Base-by-base conservation (phyloP, 2,888 invertebrate species). In the Meghimatium bilineatum region DNA sequence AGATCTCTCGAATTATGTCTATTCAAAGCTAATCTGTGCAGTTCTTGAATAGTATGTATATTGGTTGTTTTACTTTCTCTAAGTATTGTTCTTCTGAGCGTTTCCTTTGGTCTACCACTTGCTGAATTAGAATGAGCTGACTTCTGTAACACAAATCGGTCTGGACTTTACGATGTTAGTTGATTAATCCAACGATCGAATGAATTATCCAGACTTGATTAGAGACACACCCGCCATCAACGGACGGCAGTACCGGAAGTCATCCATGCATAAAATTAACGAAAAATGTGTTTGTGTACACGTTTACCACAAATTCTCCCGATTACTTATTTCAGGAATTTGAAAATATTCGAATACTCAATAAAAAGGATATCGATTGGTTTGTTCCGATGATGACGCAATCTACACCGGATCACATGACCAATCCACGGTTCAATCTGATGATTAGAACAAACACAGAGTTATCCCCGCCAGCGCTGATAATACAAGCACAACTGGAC, bases 401-500 rank as follows among this genome's bases (percentile, higher is more conserved):
- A 20, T 10, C 66, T 80, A 1, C 80, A 1, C 80, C 80, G 0
- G 56, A 71, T 34, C 32, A 56, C 17, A 5, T 69, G 34, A 80
- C 44, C 23, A 44, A 80, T 34, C 80, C 80, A 23, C 49, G 56
- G 56, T 36, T 80, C 6, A 80, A 80, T 26, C n/a, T 3, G 14
- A 44, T 80, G 71, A 52, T 49, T 26, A 67, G 71, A 34, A 80
- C 69, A 26, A 71, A 71, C 80, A 1, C 29, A 1, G 71, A 69
- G n/a, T 23, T 71, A 2, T 52, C 80, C 3, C 71, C 80, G 20
- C 29, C 80, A 1, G 56, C 80, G 0, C 56, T 80, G 67, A 69
- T 80, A 12, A 2, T 80, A 20, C 14, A 34, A 29, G 80, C 80
- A 26, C 52, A 80, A 23, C 71, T 80, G 5, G 80, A 80, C 34